Evolutionary conservation across 1,140 invertebrate species (phyloP), one percentile per base, ranked within the genome.

Genomic region (Listronotus bonariensis): DNA sequence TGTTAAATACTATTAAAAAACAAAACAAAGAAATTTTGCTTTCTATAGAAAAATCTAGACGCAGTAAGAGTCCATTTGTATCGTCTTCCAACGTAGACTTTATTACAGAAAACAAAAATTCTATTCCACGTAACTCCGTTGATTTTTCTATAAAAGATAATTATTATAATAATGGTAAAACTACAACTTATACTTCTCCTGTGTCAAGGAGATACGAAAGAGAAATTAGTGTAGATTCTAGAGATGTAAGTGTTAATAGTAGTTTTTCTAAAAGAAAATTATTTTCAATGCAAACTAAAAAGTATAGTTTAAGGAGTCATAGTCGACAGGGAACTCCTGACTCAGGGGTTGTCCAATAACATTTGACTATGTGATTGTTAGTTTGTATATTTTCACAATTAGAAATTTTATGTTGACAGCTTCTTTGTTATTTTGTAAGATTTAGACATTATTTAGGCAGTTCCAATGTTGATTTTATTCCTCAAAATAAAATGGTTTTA

Each of bases 21-120:
- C 71, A 73, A 67, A 73, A 73, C 60, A 34, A 36, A 11, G 58
- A 62, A n/a, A 69, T 71, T 58, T 64, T 73, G 34, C 41, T 61
- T 15, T 31, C 45, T 9, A 46, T 72, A 8, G 48, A 68, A n/a
- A 53, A 40, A 49, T 51, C 26, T 31, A 52, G 40, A 14, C 11
- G 31, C 1, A 42, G 38, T 51, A 54, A 36, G 20, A 49, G 17
- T 18, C 11, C 43, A n/a, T 46, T 43, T 48, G 48, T 18, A 31
- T 14, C 36, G 6, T 26, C 53, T 14, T 31, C n/a, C n/a, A 32
- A 31, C 5, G 17, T 59, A 18, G 46, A 49, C 40, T 59, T 46
- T 48, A 38, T 59, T 40, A n/a, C 7, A 10, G 57, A 45, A 46
- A 14, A 49, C n/a, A 32, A 40, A 38, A 17, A 38, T 7, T 17